Evolutionary conservation across 1,140 invertebrate genomes (phyloP).

Genomic region (Neodiprion virginianus): DNA sequence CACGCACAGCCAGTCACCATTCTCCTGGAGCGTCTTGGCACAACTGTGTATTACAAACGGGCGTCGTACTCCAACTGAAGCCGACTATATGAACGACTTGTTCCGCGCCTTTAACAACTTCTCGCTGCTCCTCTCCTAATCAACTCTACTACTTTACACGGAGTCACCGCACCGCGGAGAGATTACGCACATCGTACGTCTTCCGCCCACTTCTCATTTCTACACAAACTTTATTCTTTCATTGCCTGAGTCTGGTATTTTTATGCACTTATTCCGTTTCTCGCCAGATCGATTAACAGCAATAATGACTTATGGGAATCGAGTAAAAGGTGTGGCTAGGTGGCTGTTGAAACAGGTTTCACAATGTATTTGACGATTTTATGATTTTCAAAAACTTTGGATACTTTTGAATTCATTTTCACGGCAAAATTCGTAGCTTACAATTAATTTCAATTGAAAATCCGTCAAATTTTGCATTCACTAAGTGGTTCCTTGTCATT

Average conservation of each 20-base stretch:
- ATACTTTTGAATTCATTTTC: too few relatives aligned
- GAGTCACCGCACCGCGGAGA: constrained; percentile 26
- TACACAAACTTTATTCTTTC: constrained; percentile 16
- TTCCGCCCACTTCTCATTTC: neutral
- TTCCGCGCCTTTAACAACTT: constrained; percentile 4
- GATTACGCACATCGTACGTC: neutral
- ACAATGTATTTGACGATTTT: too few relatives aligned
- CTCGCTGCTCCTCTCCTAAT: neutral
- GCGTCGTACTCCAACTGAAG: constrained; percentile 30
- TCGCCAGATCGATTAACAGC: too few relatives aligned
- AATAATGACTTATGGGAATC: too few relatives aligned
- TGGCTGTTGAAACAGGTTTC: too few relatives aligned
- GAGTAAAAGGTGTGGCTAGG: too few relatives aligned
- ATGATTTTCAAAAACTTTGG: too few relatives aligned
- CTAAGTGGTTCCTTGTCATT: too few relatives aligned
- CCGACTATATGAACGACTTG: constrained; percentile 41
- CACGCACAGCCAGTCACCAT: constrained; percentile 46
- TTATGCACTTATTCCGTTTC: neutral
- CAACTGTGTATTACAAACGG: constrained; percentile 41
- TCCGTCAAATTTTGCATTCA: too few relatives aligned
- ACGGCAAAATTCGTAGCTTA: too few relatives aligned
- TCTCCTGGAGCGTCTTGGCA: constrained; percentile 49
- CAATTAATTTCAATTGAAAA: too few relatives aligned
- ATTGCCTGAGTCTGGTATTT: constrained; percentile 1
- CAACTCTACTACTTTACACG: neutral